Conservation (phyloP, 2,113 vertebrate species). For the Phalacrocorax carbo region DNA sequence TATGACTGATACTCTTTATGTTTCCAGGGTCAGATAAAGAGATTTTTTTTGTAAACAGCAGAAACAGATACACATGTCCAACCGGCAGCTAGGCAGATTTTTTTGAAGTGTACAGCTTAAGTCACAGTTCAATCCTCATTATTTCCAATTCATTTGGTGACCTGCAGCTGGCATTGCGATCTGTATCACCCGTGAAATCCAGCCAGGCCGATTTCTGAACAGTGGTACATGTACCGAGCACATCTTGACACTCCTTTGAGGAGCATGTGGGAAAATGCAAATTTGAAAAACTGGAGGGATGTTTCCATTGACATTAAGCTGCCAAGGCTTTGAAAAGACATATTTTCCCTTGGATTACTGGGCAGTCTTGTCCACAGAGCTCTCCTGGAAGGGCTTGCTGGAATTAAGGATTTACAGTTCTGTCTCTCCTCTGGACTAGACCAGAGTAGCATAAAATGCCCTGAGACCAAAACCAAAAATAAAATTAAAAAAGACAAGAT, state of each 20-base stretch:
- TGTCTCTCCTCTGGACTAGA: background rate
- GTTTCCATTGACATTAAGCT: background rate
- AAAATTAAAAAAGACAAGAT: background rate
- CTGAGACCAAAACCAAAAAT: background rate
- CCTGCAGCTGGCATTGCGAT: background rate
- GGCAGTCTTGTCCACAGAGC: background rate
- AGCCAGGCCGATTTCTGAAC: background rate
- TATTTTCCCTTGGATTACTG: fast-evolving
- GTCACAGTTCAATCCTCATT: background rate
- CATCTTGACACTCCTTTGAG: background rate
- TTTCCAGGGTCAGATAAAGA: background rate
- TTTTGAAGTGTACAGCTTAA: background rate
- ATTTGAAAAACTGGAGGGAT: background rate
- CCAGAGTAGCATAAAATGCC: background rate
- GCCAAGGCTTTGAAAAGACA: background rate
- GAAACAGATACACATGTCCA: background rate
- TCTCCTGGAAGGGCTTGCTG: background rate
- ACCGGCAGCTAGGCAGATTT: background rate
- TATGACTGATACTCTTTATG: background rate
- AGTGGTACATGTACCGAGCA: background rate
- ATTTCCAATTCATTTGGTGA: background rate
- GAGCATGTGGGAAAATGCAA: background rate
- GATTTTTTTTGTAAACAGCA: background rate
- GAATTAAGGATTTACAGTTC: background rate
- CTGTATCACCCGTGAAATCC: background rate